phyloP scores from a whole-genome alignment of 2,113 vertebrate genomes.

The Plectropomus leopardus region DNA sequence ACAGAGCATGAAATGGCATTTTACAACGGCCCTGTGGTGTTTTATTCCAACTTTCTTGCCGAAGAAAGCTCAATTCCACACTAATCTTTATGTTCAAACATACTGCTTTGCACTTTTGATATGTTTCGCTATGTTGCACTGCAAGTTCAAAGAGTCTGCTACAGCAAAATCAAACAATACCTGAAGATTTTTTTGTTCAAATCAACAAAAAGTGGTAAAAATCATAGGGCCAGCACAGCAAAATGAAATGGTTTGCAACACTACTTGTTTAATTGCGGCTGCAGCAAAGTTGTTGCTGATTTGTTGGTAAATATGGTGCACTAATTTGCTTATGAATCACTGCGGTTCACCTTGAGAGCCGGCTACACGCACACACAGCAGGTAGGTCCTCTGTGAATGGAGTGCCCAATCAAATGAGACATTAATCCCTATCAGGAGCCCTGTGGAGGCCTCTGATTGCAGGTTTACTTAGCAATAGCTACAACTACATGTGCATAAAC shows the following conservation, averaged over 20 bases:
- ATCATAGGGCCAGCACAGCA: not conserved
- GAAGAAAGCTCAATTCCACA: constrained; percentile 36
- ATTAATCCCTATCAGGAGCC: constrained; percentile 49
- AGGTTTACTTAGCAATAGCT: constrained; percentile 55
- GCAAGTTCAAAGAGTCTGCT: constrained; percentile 2
- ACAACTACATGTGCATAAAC: constrained; percentile 27
- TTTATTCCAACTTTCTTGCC: constrained; percentile 43
- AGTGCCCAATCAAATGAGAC: constrained; percentile 68
- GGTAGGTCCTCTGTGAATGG: constrained; percentile 55
- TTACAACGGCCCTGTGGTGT: constrained; percentile 45
- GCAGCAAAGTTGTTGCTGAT: constrained; percentile 40
- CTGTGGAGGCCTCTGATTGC: constrained; percentile 55
- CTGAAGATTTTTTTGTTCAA: no score
- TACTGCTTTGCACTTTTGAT: constrained; percentile 20
- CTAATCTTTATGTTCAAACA: constrained; percentile 26
- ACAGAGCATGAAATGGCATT: constrained; percentile 58
- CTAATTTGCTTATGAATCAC: constrained; percentile 47
- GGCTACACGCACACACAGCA: constrained; percentile 19
- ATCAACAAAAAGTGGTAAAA: not conserved
- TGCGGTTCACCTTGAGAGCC: constrained; percentile 27
- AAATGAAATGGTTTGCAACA: not conserved
- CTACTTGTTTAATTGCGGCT: constrained; percentile 35
- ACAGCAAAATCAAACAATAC: no score
- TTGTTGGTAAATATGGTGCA: constrained; percentile 40
- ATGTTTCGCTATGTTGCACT: constrained; percentile 10